These are phyloP conservation scores for Anguilla rostrata DNA, from an alignment of 2,113 vertebrate species.

Conservation along the genomic window DNA sequence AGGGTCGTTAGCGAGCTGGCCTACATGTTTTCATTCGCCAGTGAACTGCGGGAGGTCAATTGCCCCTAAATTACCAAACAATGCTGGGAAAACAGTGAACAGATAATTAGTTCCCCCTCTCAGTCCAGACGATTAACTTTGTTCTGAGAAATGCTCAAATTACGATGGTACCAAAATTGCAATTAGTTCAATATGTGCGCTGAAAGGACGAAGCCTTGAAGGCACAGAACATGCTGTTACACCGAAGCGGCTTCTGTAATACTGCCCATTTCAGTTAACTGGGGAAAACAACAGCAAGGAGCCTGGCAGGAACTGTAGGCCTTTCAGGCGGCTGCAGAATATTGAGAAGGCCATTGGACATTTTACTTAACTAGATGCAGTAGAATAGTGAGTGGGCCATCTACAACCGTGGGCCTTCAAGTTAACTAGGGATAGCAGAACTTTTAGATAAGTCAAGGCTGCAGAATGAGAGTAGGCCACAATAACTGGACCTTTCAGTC, in stretches of 20 bases:
- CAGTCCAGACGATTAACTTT: slow-evolving; percentile 44
- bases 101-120: slow-evolving; percentile 52
- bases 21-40: slow-evolving; percentile 50
- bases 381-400: neutral
- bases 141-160: slow-evolving; percentile 44
- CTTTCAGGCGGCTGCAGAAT: neutral
- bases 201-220: slow-evolving; percentile 37
- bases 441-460: neutral
- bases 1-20: slow-evolving; percentile 42
- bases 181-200: slow-evolving; percentile 50
- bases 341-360: neutral
- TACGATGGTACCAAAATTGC: slow-evolving; percentile 42
- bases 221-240: slow-evolving; percentile 32
- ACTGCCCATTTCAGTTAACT: neutral
- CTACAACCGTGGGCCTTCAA: neutral
- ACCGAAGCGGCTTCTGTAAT: slow-evolving; percentile 8
- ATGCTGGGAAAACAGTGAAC: slow-evolving; percentile 53
- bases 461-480: neutral
- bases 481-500: neutral
- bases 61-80: slow-evolving; percentile 49
- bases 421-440: neutral
- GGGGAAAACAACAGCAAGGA: neutral
- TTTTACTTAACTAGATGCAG: neutral
- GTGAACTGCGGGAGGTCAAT: slow-evolving; percentile 51
- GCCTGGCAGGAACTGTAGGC: neutral